phyloP scores from a whole-genome alignment of 2,797 vertebrate species.

The Muscicapa striata region DNA sequence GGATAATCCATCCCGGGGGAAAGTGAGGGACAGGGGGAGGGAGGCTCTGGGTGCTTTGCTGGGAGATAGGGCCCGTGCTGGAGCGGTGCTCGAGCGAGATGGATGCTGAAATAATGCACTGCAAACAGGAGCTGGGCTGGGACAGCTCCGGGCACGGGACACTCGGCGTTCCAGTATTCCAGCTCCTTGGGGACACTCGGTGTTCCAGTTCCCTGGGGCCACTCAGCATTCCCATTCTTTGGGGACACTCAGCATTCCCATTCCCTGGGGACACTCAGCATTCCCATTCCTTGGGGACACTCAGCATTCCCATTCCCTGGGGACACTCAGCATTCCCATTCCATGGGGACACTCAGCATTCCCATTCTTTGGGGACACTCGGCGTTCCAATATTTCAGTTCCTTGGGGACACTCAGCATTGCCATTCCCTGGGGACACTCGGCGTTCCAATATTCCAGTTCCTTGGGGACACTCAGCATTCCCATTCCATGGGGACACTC shows the following conservation, averaged over 20 bases:
- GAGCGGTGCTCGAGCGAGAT: slow-evolving; percentile 43
- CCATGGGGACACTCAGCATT: no score
- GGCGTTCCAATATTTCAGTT: no score
- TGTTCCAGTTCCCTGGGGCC: no score
- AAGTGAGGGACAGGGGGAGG: slow-evolving; percentile 32
- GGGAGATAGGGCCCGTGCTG: neutral
- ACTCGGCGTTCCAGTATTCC: neutral
- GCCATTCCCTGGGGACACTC: neutral
- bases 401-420: accelerated
- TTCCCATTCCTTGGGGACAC: no score
- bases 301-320: no score
- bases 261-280: neutral
- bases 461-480: no score
- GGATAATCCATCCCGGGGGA: slow-evolving; percentile 59
- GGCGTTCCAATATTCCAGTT: neutral
- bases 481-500: neutral
- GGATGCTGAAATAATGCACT: slow-evolving; percentile 16
- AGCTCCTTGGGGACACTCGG: neutral
- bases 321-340: no score
- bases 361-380: no score
- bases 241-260: no score
- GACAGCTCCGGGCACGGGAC: neutral
- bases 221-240: no score
- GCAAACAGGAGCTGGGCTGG: neutral
- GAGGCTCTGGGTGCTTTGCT: neutral